Evolutionary conservation across 2,888 invertebrate genomes (phyloP).

Genomic region (Saturnia pavonia): DNA sequence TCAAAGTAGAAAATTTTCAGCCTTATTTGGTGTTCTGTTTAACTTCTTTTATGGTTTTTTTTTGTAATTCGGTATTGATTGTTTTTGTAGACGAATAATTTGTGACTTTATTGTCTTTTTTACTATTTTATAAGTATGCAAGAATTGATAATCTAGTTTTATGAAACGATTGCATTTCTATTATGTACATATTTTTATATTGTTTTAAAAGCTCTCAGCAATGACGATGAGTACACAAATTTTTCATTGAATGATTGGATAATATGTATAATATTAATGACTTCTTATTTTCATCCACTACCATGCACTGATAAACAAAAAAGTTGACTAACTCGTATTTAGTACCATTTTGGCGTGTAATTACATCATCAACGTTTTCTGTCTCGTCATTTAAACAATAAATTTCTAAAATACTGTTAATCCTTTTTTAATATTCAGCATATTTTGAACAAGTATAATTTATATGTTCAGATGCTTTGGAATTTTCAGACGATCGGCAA

Average conservation of each 20-base stretch:
- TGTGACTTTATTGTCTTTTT: not conserved
- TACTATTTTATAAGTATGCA: not conserved
- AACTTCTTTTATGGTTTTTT: not conserved
- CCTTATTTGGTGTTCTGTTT: constrained; percentile 19
- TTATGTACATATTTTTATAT: not conserved
- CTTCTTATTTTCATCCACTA: not conserved
- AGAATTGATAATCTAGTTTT: not conserved
- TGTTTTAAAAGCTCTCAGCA: not conserved
- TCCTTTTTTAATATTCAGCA: not conserved
- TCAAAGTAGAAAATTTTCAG: constrained; percentile 17
- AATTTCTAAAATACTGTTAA: not conserved
- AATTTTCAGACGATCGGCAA: constrained; percentile 89
- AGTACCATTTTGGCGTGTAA: not conserved
- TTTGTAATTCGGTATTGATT: constrained; percentile 6
- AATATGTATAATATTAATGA: not conserved
- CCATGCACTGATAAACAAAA: not conserved
- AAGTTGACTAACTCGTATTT: not conserved
- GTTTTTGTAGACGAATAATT: constrained; percentile 11
- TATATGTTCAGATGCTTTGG: constrained; percentile 89
- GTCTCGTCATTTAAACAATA: not conserved
- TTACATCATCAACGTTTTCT: not conserved
- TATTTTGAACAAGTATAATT: constrained; percentile 57
- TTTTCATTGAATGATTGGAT: constrained; percentile 10
- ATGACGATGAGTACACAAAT: not conserved
- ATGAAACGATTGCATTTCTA: not conserved